These are phyloP conservation scores for Gymnosoma rotundatum DNA, from an alignment of 2,888 invertebrate genomes.

Conservation along the genomic window DNA sequence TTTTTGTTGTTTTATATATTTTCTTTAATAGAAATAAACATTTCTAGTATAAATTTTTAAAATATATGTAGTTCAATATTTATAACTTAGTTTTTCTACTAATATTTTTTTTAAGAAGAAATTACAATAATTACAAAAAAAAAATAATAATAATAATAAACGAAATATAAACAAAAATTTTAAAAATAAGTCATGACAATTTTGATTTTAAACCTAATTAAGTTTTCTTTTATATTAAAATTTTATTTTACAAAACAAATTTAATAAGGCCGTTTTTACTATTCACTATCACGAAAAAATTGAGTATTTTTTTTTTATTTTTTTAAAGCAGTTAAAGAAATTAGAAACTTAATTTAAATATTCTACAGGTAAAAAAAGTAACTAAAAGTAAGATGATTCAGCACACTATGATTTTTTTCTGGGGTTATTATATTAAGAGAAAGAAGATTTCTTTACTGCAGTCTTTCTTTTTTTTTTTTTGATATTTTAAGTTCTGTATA, in stretches of 20 bases:
- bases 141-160: constrained; percentile 37
- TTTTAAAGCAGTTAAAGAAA: constrained; percentile 63
- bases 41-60: constrained; percentile 52
- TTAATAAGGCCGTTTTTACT: constrained; percentile 72
- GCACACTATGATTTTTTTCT: constrained; percentile 50
- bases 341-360: constrained; percentile 60
- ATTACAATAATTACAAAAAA: constrained; percentile 32
- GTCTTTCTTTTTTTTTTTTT: neutral
- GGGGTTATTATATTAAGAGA: neutral
- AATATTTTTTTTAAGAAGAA: constrained; percentile 38
- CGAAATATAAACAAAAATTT: neutral
- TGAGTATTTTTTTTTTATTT: constrained; percentile 78
- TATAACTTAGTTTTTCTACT: constrained; percentile 39
- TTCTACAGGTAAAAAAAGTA: constrained; percentile 57
- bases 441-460: neutral
- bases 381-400: constrained; percentile 40
- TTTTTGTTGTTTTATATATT: constrained; percentile 19
- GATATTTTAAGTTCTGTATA: constrained; percentile 41
- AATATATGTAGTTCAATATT: constrained; percentile 36
- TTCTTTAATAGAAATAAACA: constrained; percentile 37
- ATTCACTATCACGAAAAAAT: constrained; percentile 80
- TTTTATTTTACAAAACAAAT: constrained; percentile 73
- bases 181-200: neutral
- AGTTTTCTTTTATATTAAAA: constrained; percentile 1
- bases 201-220: constrained; percentile 31